These are phyloP conservation scores for Trachymyrmex cornetzi DNA, from an alignment of 1,140 invertebrate species.

Conservation along the genomic window DNA sequence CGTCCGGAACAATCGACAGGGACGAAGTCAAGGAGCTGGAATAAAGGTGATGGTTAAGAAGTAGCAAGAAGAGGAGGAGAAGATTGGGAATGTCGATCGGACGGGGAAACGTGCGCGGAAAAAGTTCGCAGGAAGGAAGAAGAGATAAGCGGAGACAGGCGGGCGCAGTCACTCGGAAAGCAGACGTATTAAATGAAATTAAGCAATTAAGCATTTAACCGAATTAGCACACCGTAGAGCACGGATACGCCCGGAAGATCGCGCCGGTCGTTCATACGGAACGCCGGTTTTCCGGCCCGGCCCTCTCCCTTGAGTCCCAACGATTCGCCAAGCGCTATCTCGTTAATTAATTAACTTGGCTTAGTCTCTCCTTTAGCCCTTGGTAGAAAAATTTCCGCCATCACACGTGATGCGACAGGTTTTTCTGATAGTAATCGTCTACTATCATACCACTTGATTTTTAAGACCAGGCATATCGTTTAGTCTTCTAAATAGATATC, in stretches of 20 bases:
- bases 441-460: neutral
- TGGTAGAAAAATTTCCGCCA: constrained; percentile 21
- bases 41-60: constrained; percentile 13
- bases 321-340: constrained; percentile 71
- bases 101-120: constrained; percentile 30
- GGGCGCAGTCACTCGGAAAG: constrained; percentile 70
- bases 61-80: neutral
- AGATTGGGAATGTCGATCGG: constrained; percentile 38
- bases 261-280: constrained; percentile 61
- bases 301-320: constrained; percentile 31
- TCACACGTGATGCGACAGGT: constrained; percentile 2
- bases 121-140: constrained; percentile 30
- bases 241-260: constrained; percentile 74
- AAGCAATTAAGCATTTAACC: constrained; percentile 85
- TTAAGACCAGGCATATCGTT: neutral
- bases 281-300: constrained; percentile 52
- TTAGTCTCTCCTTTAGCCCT: neutral
- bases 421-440: neutral
- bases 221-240: constrained; percentile 81
- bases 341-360: constrained; percentile 74
- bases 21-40: constrained; percentile 51
- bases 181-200: constrained; percentile 82
- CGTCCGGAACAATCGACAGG: constrained; percentile 52
- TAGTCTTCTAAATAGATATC: neutral
- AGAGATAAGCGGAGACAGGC: constrained; percentile 40